Evolutionary conservation across 2,113 vertebrate genomes (phyloP), one percentile per base, ranked within the genome.

Genomic region (Etia nguti): DNA sequence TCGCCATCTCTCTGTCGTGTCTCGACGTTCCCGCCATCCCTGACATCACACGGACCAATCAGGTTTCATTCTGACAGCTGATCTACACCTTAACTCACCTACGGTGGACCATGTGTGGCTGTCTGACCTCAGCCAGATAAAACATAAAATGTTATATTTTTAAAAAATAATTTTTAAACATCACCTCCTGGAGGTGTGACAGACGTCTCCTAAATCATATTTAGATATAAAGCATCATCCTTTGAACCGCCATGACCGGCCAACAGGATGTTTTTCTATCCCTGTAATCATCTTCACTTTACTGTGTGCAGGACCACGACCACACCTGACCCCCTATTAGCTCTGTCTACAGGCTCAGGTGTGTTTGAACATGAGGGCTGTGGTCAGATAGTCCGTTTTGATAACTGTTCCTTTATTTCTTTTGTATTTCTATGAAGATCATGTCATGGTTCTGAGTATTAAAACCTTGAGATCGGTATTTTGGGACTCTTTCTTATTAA

Each of bases 1-100:
- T 85, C 0, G 94, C 94, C 98, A 99, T 98, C 65, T 98, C 97
- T 38, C 90, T 91, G 48, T 99, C 98, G 1, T 99, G 97, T 15
- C 98, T 97, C 0, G 98, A 96, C 0, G 98, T 99, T 11, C 98
- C 98, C 0, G 98, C 93, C 98, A 99, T 99, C 93, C 93, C 57
- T 90, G 57, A 84, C 5, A 9, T 6, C 6, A 79, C 16, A 52
- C 6, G 6, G 18, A 82, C 4, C 4, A 34, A 18, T 80, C 26
- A 4, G 22, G 31, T 65, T 8, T 50, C 31, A 56, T 10, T 60
- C 11, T 59, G 70, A 34, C 41, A 31, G 7, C 11, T 20, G 26
- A 13, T 7, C 38, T 6, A 29, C 20, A 46, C 10, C 4, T 22
- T 26, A 36, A 29, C 6, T 43, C 22, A 29, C 38, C 24, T 18